Evolutionary conservation across 2,888 invertebrate genomes (phyloP).

Genomic region (Autographa gamma): DNA sequence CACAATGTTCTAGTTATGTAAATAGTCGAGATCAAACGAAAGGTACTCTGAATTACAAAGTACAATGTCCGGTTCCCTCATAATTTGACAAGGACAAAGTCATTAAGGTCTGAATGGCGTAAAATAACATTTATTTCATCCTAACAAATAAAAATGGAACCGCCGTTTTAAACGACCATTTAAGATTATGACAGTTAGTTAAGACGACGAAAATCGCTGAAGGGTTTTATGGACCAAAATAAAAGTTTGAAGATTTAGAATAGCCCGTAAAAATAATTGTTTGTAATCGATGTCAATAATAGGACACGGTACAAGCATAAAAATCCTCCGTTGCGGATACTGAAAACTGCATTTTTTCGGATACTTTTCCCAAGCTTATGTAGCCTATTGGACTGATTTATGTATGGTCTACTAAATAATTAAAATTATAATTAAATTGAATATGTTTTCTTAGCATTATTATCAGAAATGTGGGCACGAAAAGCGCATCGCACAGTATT

Average conservation of each 20-base stretch:
- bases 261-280: too few species aligned
- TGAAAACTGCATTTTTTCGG: too few species aligned
- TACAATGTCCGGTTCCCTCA: slow-evolving; percentile 21
- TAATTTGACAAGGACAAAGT: slow-evolving; percentile 21
- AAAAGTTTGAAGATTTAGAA: neutral
- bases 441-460: too few species aligned
- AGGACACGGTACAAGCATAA: too few species aligned
- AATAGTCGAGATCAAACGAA: slow-evolving; percentile 21
- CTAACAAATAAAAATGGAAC: slow-evolving; percentile 30
- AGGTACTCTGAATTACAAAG: slow-evolving; percentile 30
- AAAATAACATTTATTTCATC: slow-evolving; percentile 23
- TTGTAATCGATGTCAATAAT: too few species aligned
- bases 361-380: too few species aligned
- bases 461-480: too few species aligned
- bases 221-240: neutral
- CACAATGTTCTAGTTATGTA: slow-evolving; percentile 17
- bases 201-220: slow-evolving; percentile 26
- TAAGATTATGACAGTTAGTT: slow-evolving; percentile 26
- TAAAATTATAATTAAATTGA: too few species aligned
- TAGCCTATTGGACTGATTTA: too few species aligned
- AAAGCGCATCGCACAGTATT: too few species aligned
- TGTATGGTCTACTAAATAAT: too few species aligned
- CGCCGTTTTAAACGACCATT: slow-evolving; percentile 17
- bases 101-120: slow-evolving; percentile 14
- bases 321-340: too few species aligned